Evolutionary conservation across 2,888 invertebrate genomes (phyloP).

Genomic region (Thera obeliscata): DNA sequence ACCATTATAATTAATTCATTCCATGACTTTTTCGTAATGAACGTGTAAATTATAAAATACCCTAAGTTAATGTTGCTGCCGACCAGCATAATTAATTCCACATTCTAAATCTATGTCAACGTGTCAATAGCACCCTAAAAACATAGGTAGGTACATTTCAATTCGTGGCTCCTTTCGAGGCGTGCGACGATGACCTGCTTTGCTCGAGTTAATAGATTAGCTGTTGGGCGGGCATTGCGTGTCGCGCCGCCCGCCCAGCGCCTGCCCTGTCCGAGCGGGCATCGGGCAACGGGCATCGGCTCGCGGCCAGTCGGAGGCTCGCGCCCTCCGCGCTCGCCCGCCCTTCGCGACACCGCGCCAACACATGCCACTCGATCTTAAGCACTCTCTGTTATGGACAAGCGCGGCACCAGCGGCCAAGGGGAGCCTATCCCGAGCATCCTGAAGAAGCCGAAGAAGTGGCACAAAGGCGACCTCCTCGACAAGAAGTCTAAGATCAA

Average conservation of each 20-base stretch:
- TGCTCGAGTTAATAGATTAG: constrained; percentile 69
- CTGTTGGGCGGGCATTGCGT: constrained; percentile 61
- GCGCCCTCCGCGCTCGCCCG: constrained; percentile 81
- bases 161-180: constrained; percentile 33
- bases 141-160: constrained; percentile 23
- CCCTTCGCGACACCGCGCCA: constrained; percentile 54
- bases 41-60: not conserved
- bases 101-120: constrained; percentile 41
- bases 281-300: constrained; percentile 43
- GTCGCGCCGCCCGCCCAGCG: constrained; percentile 59
- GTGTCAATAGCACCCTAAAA: constrained; percentile 42
- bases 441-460: constrained; percentile 73
- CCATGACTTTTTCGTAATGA: not conserved
- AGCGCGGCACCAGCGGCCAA: constrained; percentile 70
- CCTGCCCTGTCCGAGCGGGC: constrained; percentile 69
- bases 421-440: constrained; percentile 80
- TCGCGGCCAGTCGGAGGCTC: constrained; percentile 71
- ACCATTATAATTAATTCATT: too few relatives aligned
- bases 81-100: constrained; percentile 3
- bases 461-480: constrained; percentile 70
- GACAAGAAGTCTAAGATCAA: constrained; percentile 79
- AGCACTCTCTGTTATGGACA: constrained; percentile 73
- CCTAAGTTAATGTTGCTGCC: not conserved
- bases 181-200: constrained; percentile 74
- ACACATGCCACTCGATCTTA: constrained; percentile 58